Evolutionary conservation across 2,113 vertebrate species (phyloP).

Genomic region (Meleagris gallopavo): DNA sequence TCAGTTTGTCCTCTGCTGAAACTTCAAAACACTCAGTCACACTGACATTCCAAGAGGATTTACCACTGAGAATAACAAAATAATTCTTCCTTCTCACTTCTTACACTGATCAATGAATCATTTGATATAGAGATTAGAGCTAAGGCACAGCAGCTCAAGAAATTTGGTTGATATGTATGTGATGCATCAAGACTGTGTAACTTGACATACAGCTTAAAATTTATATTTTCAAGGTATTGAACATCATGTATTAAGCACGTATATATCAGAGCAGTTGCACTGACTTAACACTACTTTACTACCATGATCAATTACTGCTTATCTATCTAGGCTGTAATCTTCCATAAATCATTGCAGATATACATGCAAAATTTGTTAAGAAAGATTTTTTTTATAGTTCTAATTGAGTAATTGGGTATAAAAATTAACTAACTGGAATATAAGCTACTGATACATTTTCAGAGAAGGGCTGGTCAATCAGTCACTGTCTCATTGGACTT

Average conservation of each 20-base stretch:
- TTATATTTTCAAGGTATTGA: background rate
- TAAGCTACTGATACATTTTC: background rate
- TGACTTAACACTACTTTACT: background rate
- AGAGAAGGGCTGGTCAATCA: background rate
- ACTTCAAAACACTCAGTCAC: background rate
- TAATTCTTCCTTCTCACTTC: background rate
- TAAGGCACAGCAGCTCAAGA: background rate
- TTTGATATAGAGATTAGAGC: background rate
- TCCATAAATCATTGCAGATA: background rate
- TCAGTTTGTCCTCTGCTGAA: background rate
- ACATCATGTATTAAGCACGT: background rate
- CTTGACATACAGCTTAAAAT: background rate
- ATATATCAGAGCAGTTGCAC: background rate
- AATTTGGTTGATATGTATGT: background rate
- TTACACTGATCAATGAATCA: rapidly evolving
- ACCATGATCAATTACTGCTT: rapidly evolving
- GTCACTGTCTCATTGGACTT: background rate
- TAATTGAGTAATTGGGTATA: background rate
- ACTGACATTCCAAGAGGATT: background rate
- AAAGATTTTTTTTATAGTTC: background rate
- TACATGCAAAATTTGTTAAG: background rate
- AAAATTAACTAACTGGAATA: background rate
- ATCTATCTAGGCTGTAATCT: background rate
- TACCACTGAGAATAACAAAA: background rate
- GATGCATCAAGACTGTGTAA: background rate